Evolutionary conservation across 2,888 invertebrate genomes (phyloP), one percentile per base, ranked within the genome.

Genomic region (Patella ulyssiponensis): DNA sequence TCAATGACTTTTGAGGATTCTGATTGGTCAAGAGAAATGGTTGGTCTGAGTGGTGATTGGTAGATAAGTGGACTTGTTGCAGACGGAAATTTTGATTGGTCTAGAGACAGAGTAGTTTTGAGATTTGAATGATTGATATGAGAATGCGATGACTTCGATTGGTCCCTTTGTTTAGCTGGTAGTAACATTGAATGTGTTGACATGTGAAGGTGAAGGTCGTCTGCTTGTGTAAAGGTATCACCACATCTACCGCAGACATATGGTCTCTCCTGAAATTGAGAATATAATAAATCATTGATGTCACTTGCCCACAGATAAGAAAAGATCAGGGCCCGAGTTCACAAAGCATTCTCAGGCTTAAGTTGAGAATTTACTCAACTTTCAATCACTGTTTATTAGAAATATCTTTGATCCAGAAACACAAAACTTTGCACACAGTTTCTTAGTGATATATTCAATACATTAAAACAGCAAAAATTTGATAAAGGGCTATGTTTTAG

Each of bases 171-270:
- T 20, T 78, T 76, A 15, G 77, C 17, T 14, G 81, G 78, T 14
- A 79, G 79, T 69, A 81, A 80, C 74, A 79, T 77, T 52, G 83
- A 83, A 69, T 83, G 83, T 14, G 82, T 82, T 33, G 83, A 81
- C 69, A 76, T 77, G 79, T 83, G 83, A 15, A 75, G 53, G 20
- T 79, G 80, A 9, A 89, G 83, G 71, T 84, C 82, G 4, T 83
- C 85, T 15, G 85, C 81, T 33, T 79, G 79, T 44, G 87, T 85
- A 81, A 90, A 90, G 3, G 88, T 90, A 73, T 85, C 81, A 15
- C 89, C 90, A 82, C 90, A 90, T 51, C 86, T 79, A 11, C 89
- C 89, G 83, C 90, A 90, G 1, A 90, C 86, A 82, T 90, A 90
- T 7, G 90, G 90, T 7, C 86, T 77, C 69, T 87, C 89, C 84